Conservation (phyloP, 2,113 vertebrate genomes). For the Tonatia bakeri region DNA sequence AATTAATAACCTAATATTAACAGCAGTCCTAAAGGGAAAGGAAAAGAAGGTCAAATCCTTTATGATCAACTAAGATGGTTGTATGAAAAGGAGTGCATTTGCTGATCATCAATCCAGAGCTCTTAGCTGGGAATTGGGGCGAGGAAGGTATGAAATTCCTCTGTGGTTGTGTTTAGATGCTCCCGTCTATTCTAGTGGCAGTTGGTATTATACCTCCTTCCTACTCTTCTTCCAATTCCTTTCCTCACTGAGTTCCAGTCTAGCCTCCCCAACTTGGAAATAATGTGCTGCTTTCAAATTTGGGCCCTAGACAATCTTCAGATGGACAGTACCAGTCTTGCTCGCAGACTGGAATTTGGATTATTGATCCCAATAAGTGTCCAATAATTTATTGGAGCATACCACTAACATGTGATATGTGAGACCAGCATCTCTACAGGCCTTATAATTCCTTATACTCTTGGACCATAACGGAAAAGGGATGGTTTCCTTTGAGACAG, state of each 20-base stretch:
- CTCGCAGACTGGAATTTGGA: background rate
- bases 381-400: background rate
- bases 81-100: background rate
- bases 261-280: background rate
- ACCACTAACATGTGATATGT: background rate
- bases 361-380: background rate
- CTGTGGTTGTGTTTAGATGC: background rate
- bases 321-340: background rate
- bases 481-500: background rate
- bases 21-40: background rate
- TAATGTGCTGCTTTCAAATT: background rate
- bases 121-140: background rate
- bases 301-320: background rate
- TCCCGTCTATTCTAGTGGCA: background rate
- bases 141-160: background rate
- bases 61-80: background rate
- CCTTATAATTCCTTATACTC: background rate
- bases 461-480: background rate
- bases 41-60: conserved; percentile 8
- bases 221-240: background rate
- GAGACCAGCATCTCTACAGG: background rate
- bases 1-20: background rate
- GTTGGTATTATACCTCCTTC: background rate
- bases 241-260: background rate
- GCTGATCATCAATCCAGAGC: background rate